A percentile compares a stretch with the other conserved stretches of the same genome.
These are phyloP conservation scores for Eueides isabella DNA, from an alignment of 1,140 invertebrate genomes.

Conservation along the genomic window DNA sequence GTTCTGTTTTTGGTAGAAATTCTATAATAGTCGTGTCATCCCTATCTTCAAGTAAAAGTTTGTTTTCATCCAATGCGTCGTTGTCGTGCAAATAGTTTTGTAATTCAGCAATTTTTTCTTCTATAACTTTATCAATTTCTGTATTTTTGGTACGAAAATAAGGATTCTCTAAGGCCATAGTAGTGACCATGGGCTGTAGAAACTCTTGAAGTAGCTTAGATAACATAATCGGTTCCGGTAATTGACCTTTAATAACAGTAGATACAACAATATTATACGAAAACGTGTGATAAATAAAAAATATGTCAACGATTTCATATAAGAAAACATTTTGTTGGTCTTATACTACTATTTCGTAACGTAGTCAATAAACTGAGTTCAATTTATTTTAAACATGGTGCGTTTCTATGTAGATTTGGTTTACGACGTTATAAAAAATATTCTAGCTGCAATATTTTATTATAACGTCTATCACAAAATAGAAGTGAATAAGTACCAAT, in stretches of 20 bases:
- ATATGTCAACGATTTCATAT: background rate
- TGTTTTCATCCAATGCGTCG: slow-evolving; percentile 40
- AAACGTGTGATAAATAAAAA: background rate
- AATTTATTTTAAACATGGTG: background rate
- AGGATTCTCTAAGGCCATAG: slow-evolving; percentile 22
- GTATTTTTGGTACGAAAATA: slow-evolving; percentile 2
- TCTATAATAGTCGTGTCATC: slow-evolving; percentile 63
- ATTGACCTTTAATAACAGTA: background rate
- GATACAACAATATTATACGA: background rate
- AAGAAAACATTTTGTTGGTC: background rate
- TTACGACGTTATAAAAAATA: background rate
- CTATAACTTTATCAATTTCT: slow-evolving; percentile 46
- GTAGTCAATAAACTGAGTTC: background rate
- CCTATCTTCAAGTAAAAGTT: slow-evolving; percentile 44
- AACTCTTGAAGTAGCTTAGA: slow-evolving; percentile 37
- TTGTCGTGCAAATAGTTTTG: slow-evolving; percentile 55
- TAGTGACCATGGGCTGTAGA: slow-evolving; percentile 42
- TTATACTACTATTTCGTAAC: background rate
- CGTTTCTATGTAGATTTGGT: background rate
- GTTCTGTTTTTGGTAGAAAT: slow-evolving; percentile 43
- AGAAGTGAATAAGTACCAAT: too few relatives aligned
- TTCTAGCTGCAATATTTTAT: background rate
- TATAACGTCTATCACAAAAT: background rate
- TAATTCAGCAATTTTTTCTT: slow-evolving; percentile 50
- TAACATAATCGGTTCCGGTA: background rate